phyloP scores from a whole-genome alignment of 2,888 invertebrate genomes.

The Synergus japonicus region DNA sequence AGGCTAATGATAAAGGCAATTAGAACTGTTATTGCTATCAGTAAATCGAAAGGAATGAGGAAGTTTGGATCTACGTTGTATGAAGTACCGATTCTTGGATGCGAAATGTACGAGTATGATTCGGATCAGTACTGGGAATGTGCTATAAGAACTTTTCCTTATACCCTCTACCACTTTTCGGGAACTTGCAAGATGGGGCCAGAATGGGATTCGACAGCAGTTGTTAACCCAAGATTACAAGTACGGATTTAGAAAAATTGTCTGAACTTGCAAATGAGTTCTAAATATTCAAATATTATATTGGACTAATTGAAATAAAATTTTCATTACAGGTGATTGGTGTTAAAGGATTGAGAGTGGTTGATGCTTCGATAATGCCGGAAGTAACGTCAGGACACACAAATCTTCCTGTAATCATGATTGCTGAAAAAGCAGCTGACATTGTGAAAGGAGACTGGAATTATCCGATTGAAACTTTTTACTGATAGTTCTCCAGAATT shows the following conservation, averaged over 20 bases:
- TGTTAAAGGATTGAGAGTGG: conserved; percentile 81
- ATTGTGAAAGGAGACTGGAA: conserved; percentile 81
- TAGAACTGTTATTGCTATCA: conserved; percentile 80
- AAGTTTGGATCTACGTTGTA: conserved; percentile 80
- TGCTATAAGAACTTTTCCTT: conserved; percentile 82
- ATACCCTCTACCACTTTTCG: conserved; percentile 84
- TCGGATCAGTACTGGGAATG: conserved; percentile 86
- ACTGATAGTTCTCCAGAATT: too few species aligned
- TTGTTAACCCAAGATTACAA: conserved; percentile 81
- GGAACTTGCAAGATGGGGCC: conserved; percentile 85
- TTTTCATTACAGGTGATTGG: conserved; percentile 72
- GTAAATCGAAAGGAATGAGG: conserved; percentile 81
- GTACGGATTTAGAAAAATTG: conserved; percentile 58
- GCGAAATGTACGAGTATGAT: conserved; percentile 80
- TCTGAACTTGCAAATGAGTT: neutral
- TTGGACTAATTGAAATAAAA: neutral
- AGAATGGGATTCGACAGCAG: conserved; percentile 79
- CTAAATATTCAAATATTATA: neutral
- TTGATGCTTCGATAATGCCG: conserved; percentile 84
- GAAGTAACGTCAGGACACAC: conserved; percentile 82
- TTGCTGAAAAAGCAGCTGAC: conserved; percentile 84
- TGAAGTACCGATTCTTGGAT: conserved; percentile 80
- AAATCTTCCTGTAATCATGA: conserved; percentile 83
- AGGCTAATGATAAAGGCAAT: conserved; percentile 82
- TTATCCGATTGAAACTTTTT: conserved; percentile 42